Evolutionary conservation across 2,797 vertebrate species (phyloP), one percentile per base, ranked within the genome.

Genomic region (Bucorvus abyssinicus): DNA sequence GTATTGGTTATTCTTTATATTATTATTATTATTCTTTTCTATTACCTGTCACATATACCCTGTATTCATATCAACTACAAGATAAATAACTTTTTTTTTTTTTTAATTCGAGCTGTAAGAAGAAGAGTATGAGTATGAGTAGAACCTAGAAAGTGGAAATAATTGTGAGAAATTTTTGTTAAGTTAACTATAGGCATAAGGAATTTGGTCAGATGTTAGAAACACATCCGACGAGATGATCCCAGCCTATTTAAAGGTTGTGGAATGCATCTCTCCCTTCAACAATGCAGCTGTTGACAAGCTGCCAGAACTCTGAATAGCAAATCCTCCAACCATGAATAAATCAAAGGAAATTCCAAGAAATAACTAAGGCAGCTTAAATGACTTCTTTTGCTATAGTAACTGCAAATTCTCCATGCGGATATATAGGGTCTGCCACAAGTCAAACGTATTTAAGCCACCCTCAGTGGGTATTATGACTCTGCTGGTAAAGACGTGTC

Each of bases 341-440:
- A 96, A 96, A 96, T 93, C 93, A 94, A 95, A 96, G 84, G 84
- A 96, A 95, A 96, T 96, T 96, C 96, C 80, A 92, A 96, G 81
- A 95, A 91, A 94, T 92, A 95, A 90, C 78, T 89, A 87, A 95
- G 84, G 74, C 85, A 87, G 80, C 45, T 94, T 89, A 91, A 95
- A 79, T 91, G 4, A 81, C 78, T 94, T 85, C 61, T 30, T 96
- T 96, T 95, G 64, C 81, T 91, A 69, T 36, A 92, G 87, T 75
- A 93, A 95, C 89, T 87, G 93, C 57, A 95, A 95, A 89, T 65
- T 94, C 65, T 91, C 59, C 52, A 22, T 50, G 73, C 95, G 85
- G 82, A 92, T 94, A 77, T 75, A 90, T 52, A 67, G 78, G 64
- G 57, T 85, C 68, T 90, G 75, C 88, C 69, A 78, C 86, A 94